phyloP scores from a whole-genome alignment of 2,888 invertebrate genomes.

The Athalia cordata region DNA sequence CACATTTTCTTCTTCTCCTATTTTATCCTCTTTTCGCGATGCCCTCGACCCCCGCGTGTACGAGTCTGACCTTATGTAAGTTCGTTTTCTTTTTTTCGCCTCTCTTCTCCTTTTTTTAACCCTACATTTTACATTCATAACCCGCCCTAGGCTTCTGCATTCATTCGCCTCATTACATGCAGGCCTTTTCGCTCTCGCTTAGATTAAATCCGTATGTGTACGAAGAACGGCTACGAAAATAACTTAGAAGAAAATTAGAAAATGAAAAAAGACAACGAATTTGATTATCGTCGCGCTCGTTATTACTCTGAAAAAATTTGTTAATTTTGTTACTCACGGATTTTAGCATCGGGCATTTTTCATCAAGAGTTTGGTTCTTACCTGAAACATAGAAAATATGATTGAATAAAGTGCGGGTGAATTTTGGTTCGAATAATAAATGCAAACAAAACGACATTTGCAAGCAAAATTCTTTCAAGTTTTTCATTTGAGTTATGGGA shows the following conservation, averaged over 20 bases:
- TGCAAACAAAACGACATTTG: too few relatives aligned
- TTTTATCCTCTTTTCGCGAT: conserved; percentile 1
- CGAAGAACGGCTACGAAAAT: background rate
- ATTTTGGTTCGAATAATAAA: too few relatives aligned
- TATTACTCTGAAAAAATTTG: too few relatives aligned
- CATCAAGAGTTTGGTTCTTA: background rate
- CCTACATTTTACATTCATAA: conserved; percentile 26
- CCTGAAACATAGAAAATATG: conserved; percentile 17
- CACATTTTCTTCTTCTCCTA: conserved; percentile 23
- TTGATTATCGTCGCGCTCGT: too few relatives aligned
- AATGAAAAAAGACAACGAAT: too few relatives aligned
- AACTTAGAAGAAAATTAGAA: background rate
- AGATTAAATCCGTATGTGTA: background rate
- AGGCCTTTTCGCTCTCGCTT: background rate
- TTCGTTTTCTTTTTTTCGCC: background rate
- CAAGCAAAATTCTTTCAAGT: background rate
- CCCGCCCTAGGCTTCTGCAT: conserved; percentile 18
- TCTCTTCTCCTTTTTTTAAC: background rate
- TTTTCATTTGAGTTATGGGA: conserved; percentile 7
- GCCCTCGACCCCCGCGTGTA: background rate
- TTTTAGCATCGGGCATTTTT: background rate
- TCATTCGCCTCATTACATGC: conserved; percentile 6
- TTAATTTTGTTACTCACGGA: too few relatives aligned
- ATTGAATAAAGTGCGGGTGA: too few relatives aligned
- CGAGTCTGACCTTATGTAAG: conserved; percentile 19